These are phyloP conservation scores for Ceraclea dissimilis DNA, from an alignment of 2,888 invertebrate genomes.

Conservation along the genomic window DNA sequence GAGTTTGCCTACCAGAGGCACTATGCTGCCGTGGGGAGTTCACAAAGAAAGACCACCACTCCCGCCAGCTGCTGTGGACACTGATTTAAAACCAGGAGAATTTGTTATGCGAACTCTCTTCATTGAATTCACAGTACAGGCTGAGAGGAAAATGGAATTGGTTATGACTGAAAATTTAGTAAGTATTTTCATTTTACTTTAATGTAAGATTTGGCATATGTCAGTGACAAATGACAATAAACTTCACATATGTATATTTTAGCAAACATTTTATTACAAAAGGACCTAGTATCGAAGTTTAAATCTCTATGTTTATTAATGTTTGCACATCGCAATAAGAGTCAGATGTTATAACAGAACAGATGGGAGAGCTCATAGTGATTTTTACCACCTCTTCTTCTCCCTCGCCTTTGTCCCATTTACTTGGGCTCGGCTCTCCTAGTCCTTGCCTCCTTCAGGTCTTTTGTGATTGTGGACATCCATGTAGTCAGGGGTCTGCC, in stretches of 20 bases:
- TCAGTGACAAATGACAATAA: not conserved
- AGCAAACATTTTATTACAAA: too few relatives aligned
- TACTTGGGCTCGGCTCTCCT: too few relatives aligned
- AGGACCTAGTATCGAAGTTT: too few relatives aligned
- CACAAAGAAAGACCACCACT: conserved; percentile 58
- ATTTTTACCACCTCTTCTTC: too few relatives aligned
- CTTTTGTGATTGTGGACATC: too few relatives aligned
- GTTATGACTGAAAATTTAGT: conserved; percentile 88
- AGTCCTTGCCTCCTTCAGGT: too few relatives aligned
- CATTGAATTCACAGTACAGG: conserved; percentile 88
- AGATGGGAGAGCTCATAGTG: too few relatives aligned
- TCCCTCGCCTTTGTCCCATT: too few relatives aligned
- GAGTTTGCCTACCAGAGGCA: conserved; percentile 37
- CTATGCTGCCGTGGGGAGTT: conserved; percentile 77
- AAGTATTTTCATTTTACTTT: conserved; percentile 27
- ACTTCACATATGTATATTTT: not conserved
- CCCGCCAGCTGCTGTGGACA: conserved; percentile 48
- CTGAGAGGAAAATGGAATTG: conserved; percentile 91
- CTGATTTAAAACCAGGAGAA: conserved; percentile 80
- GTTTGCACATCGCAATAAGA: too few relatives aligned
- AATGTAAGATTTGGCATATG: not conserved
- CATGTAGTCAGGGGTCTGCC: too few relatives aligned
- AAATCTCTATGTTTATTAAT: too few relatives aligned
- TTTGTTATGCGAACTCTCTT: conserved; percentile 94
- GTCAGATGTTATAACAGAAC: too few relatives aligned